Evolutionary conservation across 1,140 invertebrate genomes (phyloP).

Genomic region (Cherax destructor): DNA sequence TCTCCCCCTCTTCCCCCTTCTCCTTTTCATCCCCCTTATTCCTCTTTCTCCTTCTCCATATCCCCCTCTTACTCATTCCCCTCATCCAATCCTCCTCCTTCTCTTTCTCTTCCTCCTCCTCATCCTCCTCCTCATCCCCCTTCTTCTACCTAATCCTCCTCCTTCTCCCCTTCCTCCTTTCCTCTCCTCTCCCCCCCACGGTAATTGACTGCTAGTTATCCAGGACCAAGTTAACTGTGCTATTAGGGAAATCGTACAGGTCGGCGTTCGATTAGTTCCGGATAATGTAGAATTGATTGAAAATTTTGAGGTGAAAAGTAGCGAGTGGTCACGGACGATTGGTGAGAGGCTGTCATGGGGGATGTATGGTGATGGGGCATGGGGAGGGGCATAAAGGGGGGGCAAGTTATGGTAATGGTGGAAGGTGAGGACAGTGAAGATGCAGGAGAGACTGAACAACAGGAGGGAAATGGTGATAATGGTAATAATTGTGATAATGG

Average conservation of each 20-base stretch:
- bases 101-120: too few species aligned
- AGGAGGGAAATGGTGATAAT: not conserved
- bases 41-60: too few species aligned
- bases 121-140: not conserved
- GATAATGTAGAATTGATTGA: not conserved
- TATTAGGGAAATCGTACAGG: constrained; percentile 3
- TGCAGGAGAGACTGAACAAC: not conserved
- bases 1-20: too few species aligned
- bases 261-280: not conserved
- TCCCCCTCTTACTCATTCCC: too few species aligned
- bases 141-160: too few species aligned
- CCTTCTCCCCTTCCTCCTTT: too few species aligned
- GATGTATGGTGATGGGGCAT: too few species aligned
- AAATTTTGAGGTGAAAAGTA: not conserved
- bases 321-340: not conserved
- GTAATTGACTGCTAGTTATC: not conserved
- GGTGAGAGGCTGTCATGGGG: not conserved
- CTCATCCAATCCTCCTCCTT: not conserved
- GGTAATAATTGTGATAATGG: not conserved
- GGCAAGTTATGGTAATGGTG: not conserved
- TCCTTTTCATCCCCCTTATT: too few species aligned
- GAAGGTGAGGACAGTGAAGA: too few species aligned
- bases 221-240: not conserved
- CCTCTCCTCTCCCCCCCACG: too few species aligned
- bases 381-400: not conserved